Evolutionary conservation across 2,113 vertebrate species (phyloP).

Genomic region (Onychorhynchus coronatus): DNA sequence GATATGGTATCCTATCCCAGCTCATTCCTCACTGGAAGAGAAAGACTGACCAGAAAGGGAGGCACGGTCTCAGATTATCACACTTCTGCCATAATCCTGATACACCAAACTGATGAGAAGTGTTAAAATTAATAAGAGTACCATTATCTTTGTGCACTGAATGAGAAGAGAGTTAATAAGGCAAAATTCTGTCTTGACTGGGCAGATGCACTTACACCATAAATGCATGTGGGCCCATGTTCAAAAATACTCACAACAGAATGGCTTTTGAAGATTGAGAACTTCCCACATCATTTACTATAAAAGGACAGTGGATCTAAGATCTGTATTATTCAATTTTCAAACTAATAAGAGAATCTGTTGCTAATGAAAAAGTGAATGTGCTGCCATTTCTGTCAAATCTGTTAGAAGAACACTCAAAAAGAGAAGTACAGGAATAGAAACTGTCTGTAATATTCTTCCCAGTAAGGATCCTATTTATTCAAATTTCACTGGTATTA

Average conservation of each 20-base stretch:
- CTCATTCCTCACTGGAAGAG: neutral
- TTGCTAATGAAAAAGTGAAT: constrained; percentile 33
- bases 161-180: neutral
- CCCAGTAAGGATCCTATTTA: constrained; percentile 17
- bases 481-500: constrained; percentile 13
- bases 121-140: neutral
- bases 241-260: neutral
- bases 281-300: neutral
- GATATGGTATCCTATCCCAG: neutral
- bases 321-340: neutral
- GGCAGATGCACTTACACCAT: neutral
- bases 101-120: neutral
- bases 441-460: neutral
- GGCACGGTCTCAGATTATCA: neutral
- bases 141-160: neutral
- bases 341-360: neutral
- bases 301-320: neutral
- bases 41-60: neutral
- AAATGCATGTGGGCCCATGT: neutral
- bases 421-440: neutral
- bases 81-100: neutral
- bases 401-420: neutral
- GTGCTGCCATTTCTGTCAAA: neutral
- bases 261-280: neutral
- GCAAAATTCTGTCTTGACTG: neutral